phyloP scores from a whole-genome alignment of 2,797 vertebrate species.

The Platyrinchus mystaceus region DNA sequence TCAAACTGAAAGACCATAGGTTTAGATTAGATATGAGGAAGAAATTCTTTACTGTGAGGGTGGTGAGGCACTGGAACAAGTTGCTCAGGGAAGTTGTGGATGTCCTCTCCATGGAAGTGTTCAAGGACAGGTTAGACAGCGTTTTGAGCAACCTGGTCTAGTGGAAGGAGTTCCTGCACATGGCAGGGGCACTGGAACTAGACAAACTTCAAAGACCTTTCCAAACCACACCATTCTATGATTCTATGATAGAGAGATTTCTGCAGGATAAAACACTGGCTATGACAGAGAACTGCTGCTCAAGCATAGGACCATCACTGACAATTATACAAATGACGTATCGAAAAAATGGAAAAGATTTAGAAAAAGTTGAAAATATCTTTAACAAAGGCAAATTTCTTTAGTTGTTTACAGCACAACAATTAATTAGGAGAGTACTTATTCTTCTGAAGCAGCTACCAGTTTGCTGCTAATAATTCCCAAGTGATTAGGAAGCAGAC shows the following conservation, averaged over 20 bases:
- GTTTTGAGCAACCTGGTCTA: background rate
- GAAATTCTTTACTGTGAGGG: background rate
- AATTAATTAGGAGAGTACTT: background rate
- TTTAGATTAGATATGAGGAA: background rate
- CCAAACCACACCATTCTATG: background rate
- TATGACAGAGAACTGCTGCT: background rate
- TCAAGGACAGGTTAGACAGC: background rate
- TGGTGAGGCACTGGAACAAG: background rate
- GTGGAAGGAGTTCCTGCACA: background rate
- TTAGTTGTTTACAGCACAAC: background rate
- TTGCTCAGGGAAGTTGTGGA: background rate
- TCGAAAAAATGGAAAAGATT: background rate
- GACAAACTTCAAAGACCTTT: background rate
- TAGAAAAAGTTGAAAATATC: background rate
- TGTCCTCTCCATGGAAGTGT: no score
- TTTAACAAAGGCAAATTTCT: background rate
- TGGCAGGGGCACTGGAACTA: background rate
- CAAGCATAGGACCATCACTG: background rate
- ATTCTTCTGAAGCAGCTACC: background rate
- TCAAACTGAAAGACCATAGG: background rate
- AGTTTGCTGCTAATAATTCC: background rate
- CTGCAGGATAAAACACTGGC: background rate
- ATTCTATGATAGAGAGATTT: background rate
- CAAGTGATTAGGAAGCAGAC: background rate
- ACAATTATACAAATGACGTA: background rate